These are phyloP conservation scores for Scaptodrosophila lebanonensis DNA, from an alignment of 1,140 invertebrate genomes.

Conservation along the genomic window DNA sequence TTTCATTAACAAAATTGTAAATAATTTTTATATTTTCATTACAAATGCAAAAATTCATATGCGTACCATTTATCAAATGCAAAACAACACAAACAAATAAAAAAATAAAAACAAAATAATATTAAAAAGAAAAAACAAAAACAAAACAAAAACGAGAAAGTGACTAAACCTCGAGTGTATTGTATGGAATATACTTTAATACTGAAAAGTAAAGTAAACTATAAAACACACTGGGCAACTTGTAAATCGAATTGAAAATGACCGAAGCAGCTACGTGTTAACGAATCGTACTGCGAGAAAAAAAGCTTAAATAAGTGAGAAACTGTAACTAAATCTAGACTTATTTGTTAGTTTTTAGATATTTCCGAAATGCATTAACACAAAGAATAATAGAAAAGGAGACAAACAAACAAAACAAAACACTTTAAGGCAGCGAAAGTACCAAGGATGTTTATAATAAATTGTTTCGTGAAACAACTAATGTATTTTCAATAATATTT, in stretches of 20 bases:
- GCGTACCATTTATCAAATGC: slow-evolving; percentile 19
- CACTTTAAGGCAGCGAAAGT: slow-evolving; percentile 51
- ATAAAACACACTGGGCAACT: slow-evolving; percentile 50
- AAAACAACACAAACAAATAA: slow-evolving; percentile 24
- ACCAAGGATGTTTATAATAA: slow-evolving; percentile 71
- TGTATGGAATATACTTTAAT: slow-evolving; percentile 35
- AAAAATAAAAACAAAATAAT: slow-evolving; percentile 38
- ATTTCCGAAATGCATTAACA: slow-evolving; percentile 56
- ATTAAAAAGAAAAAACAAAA: slow-evolving; percentile 13
- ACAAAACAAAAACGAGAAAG: not conserved
- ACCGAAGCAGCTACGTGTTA: slow-evolving; percentile 39
- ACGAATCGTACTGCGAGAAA: slow-evolving; percentile 45
- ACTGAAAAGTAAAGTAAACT: slow-evolving; percentile 40
- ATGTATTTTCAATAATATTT: slow-evolving; percentile 76
- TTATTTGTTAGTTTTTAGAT: slow-evolving; percentile 70
- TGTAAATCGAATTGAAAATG: slow-evolving; percentile 60
- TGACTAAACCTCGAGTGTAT: slow-evolving; percentile 52
- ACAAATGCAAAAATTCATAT: slow-evolving; percentile 51
- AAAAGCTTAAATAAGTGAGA: slow-evolving; percentile 49
- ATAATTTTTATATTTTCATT: slow-evolving; percentile 69
- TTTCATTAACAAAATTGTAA: slow-evolving; percentile 60
- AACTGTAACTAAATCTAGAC: slow-evolving; percentile 74
- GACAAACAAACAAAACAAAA: slow-evolving; percentile 23
- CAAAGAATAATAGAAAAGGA: slow-evolving; percentile 30
- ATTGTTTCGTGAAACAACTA: slow-evolving; percentile 73